These are phyloP conservation scores for Drosophila tripunctata DNA, from an alignment of 2,888 invertebrate genomes.

Conservation along the genomic window DNA sequence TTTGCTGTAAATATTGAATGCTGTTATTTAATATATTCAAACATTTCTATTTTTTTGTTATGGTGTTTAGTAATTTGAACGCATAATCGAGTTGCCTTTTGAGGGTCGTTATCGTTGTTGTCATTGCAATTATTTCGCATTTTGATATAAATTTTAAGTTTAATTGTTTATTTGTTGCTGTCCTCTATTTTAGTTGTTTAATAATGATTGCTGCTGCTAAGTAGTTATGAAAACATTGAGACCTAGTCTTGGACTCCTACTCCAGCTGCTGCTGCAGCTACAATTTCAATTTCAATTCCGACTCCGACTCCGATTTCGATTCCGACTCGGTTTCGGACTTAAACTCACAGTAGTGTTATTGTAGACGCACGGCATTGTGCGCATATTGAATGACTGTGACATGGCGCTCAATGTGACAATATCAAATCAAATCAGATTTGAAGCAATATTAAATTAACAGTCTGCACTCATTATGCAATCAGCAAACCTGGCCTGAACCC, in stretches of 20 bases:
- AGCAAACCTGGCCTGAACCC: conserved; percentile 22
- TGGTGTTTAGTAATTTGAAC: conserved; percentile 30
- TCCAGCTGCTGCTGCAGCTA: background rate
- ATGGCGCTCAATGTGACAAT: conserved; percentile 59
- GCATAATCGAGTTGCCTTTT: conserved; percentile 31
- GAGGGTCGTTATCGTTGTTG: conserved; percentile 46
- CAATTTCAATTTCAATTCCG: background rate
- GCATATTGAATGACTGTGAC: conserved; percentile 70
- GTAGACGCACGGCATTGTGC: conserved; percentile 65
- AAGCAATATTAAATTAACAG: conserved; percentile 67
- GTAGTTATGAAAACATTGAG: conserved; percentile 52
- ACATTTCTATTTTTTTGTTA: conserved; percentile 25
- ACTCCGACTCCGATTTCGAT: background rate
- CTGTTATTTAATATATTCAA: conserved; percentile 37
- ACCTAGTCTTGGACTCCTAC: conserved; percentile 11
- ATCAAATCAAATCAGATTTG: conserved; percentile 65
- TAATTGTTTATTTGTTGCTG: conserved; percentile 36
- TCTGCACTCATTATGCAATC: conserved; percentile 62
- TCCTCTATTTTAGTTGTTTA: conserved; percentile 49
- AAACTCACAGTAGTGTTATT: conserved; percentile 51
- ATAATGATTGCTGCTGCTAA: conserved; percentile 42
- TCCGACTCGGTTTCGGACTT: conserved; percentile 11
- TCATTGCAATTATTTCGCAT: conserved; percentile 45
- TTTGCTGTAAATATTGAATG: conserved; percentile 44
- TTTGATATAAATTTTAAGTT: conserved; percentile 27